A percentile compares a stretch with the other conserved stretches of the same genome.
Conservation (phyloP, 2,113 vertebrate species). For the Ammospiza nelsoni region DNA sequence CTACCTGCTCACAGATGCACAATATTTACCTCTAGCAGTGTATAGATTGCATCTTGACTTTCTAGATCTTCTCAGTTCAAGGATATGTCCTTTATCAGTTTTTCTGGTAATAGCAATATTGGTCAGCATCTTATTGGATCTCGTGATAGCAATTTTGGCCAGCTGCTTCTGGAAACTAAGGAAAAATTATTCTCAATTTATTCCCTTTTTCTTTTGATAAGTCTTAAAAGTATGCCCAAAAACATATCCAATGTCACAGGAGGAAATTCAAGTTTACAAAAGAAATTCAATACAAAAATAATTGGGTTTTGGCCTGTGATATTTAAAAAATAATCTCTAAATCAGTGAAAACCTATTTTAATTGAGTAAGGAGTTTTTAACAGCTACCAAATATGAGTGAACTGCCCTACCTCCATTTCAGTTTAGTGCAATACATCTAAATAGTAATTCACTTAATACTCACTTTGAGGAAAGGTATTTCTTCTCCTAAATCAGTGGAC, state of each 20-base stretch:
- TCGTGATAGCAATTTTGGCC: background rate
- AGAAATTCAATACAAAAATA: background rate
- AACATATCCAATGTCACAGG: background rate
- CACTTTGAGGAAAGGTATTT: background rate
- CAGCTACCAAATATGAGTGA: background rate
- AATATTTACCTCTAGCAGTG: background rate
- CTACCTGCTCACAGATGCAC: background rate
- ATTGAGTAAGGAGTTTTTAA: background rate
- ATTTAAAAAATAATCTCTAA: background rate
- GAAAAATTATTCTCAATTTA: background rate
- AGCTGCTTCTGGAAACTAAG: background rate
- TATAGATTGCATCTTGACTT: background rate
- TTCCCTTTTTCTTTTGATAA: background rate
- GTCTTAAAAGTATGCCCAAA: background rate
- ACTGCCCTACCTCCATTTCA: background rate
- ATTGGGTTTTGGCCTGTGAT: background rate
- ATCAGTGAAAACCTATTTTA: background rate
- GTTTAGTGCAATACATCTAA: background rate
- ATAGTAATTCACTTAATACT: background rate
- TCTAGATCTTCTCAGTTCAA: background rate
- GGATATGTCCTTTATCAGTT: background rate
- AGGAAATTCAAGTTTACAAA: background rate
- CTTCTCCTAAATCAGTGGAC: background rate
- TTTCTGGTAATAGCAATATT: background rate
- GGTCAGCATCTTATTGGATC: background rate